These are phyloP conservation scores for Mesocricetus auratus DNA, from an alignment of 2,113 vertebrate genomes.

Conservation along the genomic window DNA sequence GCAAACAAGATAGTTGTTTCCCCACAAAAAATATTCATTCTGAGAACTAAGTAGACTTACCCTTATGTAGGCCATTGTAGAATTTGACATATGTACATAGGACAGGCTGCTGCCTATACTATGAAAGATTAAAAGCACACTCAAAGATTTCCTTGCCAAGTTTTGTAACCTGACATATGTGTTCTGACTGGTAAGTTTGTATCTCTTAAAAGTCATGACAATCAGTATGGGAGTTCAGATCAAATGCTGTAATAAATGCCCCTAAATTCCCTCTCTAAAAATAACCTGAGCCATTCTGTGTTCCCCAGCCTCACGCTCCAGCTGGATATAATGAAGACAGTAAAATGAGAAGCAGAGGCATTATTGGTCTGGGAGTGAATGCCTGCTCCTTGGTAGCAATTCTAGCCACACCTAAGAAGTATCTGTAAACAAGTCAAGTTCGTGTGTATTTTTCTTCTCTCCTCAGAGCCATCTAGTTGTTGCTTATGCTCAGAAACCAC, in stretches of 20 bases:
- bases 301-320: background rate
- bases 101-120: background rate
- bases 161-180: background rate
- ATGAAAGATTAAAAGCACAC: background rate
- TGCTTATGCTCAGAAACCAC: background rate
- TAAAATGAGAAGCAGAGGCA: background rate
- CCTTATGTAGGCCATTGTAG: background rate
- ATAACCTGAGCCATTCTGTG: background rate
- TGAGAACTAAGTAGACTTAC: background rate
- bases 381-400: no score
- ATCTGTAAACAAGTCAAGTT: background rate
- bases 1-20: background rate
- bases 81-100: background rate
- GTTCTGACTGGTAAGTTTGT: background rate
- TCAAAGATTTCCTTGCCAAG: background rate
- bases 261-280: background rate
- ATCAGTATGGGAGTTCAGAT: background rate
- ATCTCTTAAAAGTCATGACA: background rate
- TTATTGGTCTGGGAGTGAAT: rapidly evolving
- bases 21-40: background rate
- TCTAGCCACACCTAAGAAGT: background rate
- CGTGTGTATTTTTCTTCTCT: background rate
- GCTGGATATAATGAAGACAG: background rate
- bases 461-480: background rate
- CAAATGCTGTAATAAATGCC: background rate